phyloP scores from a whole-genome alignment of 2,797 vertebrate species.

The Hemitrygon akajei region DNA sequence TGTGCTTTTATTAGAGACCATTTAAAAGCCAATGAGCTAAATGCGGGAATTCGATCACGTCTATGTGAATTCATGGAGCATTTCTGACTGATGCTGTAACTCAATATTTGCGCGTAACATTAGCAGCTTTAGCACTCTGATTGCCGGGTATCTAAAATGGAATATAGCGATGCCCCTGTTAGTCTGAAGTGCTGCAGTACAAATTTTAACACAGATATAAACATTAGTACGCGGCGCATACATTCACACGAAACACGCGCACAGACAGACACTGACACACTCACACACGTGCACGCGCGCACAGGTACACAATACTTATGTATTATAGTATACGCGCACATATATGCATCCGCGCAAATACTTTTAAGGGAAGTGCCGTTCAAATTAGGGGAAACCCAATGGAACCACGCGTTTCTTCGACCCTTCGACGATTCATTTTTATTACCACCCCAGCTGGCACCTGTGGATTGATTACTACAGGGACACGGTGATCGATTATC shows the following conservation, averaged over 20 bases:
- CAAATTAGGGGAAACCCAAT: not conserved
- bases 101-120: constrained; percentile 24
- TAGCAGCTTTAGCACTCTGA: not conserved
- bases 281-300: not conserved
- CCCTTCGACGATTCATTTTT: not conserved
- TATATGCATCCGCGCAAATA: not conserved
- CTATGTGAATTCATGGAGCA: constrained; percentile 13
- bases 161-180: not conserved
- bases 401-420: not conserved
- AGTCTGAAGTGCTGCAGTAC: not conserved
- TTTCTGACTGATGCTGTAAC: not conserved
- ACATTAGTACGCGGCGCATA: not conserved
- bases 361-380: not conserved
- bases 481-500: not conserved
- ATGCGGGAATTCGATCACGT: constrained; percentile 26
- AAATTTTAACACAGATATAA: not conserved
- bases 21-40: constrained; percentile 33
- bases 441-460: not conserved
- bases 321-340: no score
- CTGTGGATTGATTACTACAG: no score
- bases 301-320: not conserved
- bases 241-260: not conserved
- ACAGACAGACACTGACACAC: not conserved
- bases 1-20: constrained; percentile 18
- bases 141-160: not conserved